These are phyloP conservation scores for Serrognathus titanus DNA, from an alignment of 2,888 invertebrate genomes.

Conservation along the genomic window DNA sequence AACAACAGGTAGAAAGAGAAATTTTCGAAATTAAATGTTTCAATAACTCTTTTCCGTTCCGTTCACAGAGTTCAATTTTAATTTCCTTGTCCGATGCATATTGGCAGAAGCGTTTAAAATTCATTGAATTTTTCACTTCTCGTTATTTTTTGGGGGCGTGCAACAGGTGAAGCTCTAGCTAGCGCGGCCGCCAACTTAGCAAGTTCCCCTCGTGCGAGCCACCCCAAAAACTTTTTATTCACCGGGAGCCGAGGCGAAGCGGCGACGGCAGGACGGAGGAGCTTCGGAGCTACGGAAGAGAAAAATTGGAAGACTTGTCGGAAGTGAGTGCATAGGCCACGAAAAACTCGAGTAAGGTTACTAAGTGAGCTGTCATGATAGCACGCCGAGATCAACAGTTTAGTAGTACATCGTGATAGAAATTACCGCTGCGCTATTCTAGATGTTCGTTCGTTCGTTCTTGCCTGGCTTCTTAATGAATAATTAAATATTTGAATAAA, in stretches of 20 bases:
- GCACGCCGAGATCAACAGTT: slow-evolving; percentile 14
- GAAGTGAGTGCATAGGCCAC: slow-evolving; percentile 43
- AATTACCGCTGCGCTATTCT: not conserved
- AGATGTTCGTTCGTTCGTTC: not conserved
- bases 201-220: slow-evolving; percentile 24
- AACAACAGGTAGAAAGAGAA: not conserved
- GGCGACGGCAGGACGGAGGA: slow-evolving; percentile 23
- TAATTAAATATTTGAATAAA: not conserved
- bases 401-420: slow-evolving; percentile 3
- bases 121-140: slow-evolving; percentile 44
- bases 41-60: slow-evolving; percentile 8
- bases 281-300: slow-evolving; percentile 34
- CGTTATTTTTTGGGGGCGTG: slow-evolving; percentile 33
- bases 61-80: slow-evolving; percentile 13
- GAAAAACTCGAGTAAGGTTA: slow-evolving; percentile 42
- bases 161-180: slow-evolving; percentile 34
- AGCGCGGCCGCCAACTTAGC: slow-evolving; percentile 15
- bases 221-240: slow-evolving; percentile 33
- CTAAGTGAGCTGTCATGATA: slow-evolving; percentile 38
- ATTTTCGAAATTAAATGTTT: slow-evolving; percentile 4
- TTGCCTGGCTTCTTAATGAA: not conserved
- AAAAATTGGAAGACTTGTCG: slow-evolving; percentile 46
- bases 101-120: slow-evolving; percentile 38
- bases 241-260: slow-evolving; percentile 18
- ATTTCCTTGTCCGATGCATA: slow-evolving; percentile 8